Conservation (phyloP, 2,113 vertebrate species). For the Reinhardtius hippoglossoides region DNA sequence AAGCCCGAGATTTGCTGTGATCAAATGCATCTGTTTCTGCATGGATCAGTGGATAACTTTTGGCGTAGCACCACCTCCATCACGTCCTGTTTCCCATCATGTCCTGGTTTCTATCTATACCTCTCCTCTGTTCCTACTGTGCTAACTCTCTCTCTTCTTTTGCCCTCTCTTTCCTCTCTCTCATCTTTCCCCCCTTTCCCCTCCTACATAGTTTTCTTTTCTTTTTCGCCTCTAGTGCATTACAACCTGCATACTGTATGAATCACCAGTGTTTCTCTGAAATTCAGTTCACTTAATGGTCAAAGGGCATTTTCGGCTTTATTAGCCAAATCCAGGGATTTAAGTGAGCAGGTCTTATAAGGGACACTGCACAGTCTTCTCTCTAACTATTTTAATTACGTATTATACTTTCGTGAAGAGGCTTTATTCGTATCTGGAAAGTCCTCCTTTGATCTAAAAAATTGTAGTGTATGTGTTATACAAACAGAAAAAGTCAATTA, state of each 20-base stretch:
- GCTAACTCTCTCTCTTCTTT: slow-evolving; percentile 33
- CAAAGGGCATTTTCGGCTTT: slow-evolving; percentile 74
- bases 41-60: slow-evolving; percentile 74
- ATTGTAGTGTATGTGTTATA: slow-evolving; percentile 10
- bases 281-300: slow-evolving; percentile 73
- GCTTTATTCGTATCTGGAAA: slow-evolving; percentile 36
- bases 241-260: slow-evolving; percentile 49
- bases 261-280: slow-evolving; percentile 58
- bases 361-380: slow-evolving; percentile 43
- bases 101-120: slow-evolving; percentile 56
- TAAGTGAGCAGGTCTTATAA: slow-evolving; percentile 66
- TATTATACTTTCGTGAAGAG: slow-evolving; percentile 19
- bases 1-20: slow-evolving; percentile 78
- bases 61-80: slow-evolving; percentile 71
- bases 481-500: slow-evolving; percentile 16
- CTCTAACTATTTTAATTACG: slow-evolving; percentile 45
- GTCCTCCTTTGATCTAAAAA: slow-evolving; percentile 28
- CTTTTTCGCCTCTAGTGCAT: slow-evolving; percentile 54
- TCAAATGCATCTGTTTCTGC: slow-evolving; percentile 80
- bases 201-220: slow-evolving; percentile 10
- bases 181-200: slow-evolving; percentile 29
- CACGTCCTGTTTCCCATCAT: slow-evolving; percentile 54
- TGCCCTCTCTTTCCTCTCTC: slow-evolving; percentile 18
- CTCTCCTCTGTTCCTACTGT: slow-evolving; percentile 53
- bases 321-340: slow-evolving; percentile 72